Base-by-base conservation (phyloP, 2,797 vertebrate genomes). In the Malacoraja senta region DNA sequence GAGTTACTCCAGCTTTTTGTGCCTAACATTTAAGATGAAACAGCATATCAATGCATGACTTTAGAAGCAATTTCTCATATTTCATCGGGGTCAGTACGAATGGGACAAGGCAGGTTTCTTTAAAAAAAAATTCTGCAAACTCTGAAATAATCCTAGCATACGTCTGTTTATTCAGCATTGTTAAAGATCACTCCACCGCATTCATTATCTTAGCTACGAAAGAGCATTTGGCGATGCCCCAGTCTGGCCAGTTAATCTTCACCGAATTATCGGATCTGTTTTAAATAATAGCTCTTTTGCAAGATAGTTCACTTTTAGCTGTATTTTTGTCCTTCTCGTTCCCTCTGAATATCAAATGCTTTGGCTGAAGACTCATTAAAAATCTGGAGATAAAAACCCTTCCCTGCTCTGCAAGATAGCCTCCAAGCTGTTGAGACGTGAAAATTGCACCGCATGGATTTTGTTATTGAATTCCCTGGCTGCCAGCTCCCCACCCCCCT, bases 301-400 rank as follows among this genome's bases (percentile, higher is more conserved):
- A 88, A 63, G 61, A 88, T 68, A 68, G 29, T 68, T 88, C n/a
- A 68, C 63, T 35, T 68, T 65, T 65, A 88, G 84, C n/a, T 65
- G 8, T 88, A 74, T 58, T 88, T 68, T 88, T 65, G 84, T 35
- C 8, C 19, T 35, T 68, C 61, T 78, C 1, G 13, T 68, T 68
- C 63, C 8, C 84, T 35, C 63, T 65, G 63, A 88, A 88, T 88
- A 88, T 88, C 63, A 88, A 35, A 32, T 32, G 32, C 84, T 35
- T 88, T 68, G 63, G 63, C n/a, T 68, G 84, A 88, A 88, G 84
- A 35, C 84, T 88, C 84, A 88, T 68, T 68, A 88, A 88, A 88
- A 88, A 35, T 21, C 84, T 32, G 21, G 84, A 88, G 63, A 68
- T 68, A 68, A 68, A 68, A 88, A 35, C 84, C 8, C 61, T 88